Conservation (phyloP, 2,113 vertebrate species). For the Oxyura jamaicensis region DNA sequence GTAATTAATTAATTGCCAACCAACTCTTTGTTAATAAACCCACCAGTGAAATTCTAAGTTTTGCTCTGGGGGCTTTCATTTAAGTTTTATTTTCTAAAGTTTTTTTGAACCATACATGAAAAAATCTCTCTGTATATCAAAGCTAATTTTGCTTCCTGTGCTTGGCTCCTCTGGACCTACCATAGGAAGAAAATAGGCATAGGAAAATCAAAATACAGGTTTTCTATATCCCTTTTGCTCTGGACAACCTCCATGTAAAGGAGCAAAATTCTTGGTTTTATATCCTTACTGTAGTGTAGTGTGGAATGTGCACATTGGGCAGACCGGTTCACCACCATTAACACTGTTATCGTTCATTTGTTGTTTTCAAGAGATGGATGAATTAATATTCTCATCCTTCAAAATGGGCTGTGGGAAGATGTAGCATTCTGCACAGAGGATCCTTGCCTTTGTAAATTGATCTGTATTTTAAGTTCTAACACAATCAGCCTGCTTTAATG, state of each 20-base stretch:
- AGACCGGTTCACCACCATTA: neutral
- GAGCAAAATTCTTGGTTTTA: neutral
- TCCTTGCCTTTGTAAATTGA: neutral
- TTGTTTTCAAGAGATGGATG: neutral
- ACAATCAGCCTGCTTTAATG: neutral
- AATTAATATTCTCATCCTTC: neutral
- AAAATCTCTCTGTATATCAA: neutral
- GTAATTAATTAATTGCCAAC: slow-evolving; percentile 52
- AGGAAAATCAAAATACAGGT: neutral
- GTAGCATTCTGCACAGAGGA: neutral
- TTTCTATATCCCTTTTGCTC: neutral
- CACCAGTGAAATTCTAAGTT: neutral
- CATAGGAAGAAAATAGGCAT: neutral
- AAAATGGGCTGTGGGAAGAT: neutral
- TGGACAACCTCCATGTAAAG: neutral
- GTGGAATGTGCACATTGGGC: neutral
- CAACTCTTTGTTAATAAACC: neutral
- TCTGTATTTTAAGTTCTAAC: neutral
- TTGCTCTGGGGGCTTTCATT: neutral
- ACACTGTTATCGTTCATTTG: neutral
- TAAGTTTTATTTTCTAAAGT: neutral
- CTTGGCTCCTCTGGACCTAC: rapidly evolving
- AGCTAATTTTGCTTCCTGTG: neutral
- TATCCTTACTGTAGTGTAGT: neutral
- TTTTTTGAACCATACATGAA: neutral